Conservation (phyloP, 1,140 invertebrate species). For the Microplitis demolitor region DNA sequence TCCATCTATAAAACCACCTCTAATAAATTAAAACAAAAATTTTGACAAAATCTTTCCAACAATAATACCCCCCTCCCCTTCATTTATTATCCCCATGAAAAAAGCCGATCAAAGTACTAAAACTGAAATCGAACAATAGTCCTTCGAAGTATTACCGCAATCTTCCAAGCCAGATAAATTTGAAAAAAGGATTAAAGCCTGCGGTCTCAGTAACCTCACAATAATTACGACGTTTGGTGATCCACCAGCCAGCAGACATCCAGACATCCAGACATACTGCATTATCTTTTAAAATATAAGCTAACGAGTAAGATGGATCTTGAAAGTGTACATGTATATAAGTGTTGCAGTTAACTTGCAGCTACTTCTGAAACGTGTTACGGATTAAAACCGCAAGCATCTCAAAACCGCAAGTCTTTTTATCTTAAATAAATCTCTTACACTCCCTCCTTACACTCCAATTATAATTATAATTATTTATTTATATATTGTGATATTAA, state of each 20-base stretch:
- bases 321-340: constrained; percentile 41
- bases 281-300: constrained; percentile 37
- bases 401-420: constrained; percentile 54
- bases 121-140: neutral
- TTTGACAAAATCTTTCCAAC: too few relatives aligned
- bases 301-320: constrained; percentile 30
- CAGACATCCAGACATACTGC: too few relatives aligned
- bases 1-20: too few relatives aligned
- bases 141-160: neutral
- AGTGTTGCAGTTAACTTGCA: constrained; percentile 36
- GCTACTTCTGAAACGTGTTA: constrained; percentile 49
- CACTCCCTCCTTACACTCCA: constrained; percentile 14
- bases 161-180: neutral
- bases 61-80: too few relatives aligned
- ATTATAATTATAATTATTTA: constrained; percentile 47
- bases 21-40: too few relatives aligned
- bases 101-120: neutral
- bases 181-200: neutral
- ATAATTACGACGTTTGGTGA: constrained; percentile 46
- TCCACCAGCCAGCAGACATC: constrained; percentile 29
- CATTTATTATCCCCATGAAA: neutral
- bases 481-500: neutral
- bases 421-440: constrained; percentile 43
- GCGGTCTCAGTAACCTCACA: constrained; percentile 26
- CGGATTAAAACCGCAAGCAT: constrained; percentile 56